phyloP scores from a whole-genome alignment of 2,113 vertebrate genomes.

The Meleagris gallopavo region DNA sequence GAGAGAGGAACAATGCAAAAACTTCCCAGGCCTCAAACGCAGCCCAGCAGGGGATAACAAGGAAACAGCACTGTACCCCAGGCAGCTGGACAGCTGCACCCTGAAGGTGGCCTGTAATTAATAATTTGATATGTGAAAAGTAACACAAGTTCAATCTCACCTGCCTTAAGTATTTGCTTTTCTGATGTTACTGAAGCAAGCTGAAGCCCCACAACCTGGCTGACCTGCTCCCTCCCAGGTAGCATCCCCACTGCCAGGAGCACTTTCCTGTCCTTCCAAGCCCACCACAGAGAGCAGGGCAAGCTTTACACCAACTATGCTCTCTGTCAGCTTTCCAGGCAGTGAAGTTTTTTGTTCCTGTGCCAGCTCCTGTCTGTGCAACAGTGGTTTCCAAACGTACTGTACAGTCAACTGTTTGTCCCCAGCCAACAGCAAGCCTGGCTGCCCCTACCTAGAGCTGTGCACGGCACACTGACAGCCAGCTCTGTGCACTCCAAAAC shows the following conservation, averaged over 20 bases:
- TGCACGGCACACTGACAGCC: neutral
- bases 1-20: neutral
- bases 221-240: neutral
- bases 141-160: neutral
- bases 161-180: neutral
- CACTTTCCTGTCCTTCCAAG: rapidly evolving
- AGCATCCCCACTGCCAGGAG: neutral
- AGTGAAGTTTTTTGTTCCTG: neutral
- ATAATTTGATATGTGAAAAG: neutral
- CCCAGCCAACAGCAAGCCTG: neutral
- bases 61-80: neutral
- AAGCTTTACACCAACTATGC: neutral
- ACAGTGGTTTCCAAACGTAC: neutral
- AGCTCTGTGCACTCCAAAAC: neutral
- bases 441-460: neutral
- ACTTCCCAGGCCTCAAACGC: neutral
- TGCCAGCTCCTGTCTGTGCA: neutral
- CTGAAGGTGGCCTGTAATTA: neutral
- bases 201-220: rapidly evolving
- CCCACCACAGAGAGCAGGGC: neutral
- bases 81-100: neutral
- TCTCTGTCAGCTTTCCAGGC: neutral
- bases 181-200: rapidly evolving
- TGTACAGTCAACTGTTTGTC: neutral
- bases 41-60: neutral